phyloP scores from a whole-genome alignment of 2,888 invertebrate genomes.

The Sphaeridia pumilis region DNA sequence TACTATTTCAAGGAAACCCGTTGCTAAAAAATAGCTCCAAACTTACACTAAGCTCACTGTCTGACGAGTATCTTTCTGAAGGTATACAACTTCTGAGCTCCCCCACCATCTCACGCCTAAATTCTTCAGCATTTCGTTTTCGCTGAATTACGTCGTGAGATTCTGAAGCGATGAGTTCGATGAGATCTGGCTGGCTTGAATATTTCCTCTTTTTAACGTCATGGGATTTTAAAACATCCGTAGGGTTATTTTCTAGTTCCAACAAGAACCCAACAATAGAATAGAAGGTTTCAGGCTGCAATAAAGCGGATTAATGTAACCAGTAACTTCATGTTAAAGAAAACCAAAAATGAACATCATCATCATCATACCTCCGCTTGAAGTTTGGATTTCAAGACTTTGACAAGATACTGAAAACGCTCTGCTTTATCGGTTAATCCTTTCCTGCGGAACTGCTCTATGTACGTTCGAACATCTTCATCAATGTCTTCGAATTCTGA shows the following conservation, averaged over 20 bases:
- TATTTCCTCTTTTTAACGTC: conserved; percentile 7
- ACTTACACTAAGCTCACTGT: conserved; percentile 26
- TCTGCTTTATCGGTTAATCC: conserved; percentile 22
- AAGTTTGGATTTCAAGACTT: conserved; percentile 15
- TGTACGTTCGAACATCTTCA: conserved; percentile 15
- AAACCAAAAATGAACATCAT: neutral
- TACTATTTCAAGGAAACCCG: no score
- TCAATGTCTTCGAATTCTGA: conserved; percentile 14
- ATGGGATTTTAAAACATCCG: conserved; percentile 5
- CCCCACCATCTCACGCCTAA: conserved; percentile 9
- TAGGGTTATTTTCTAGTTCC: conserved; percentile 22
- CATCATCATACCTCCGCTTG: conserved; percentile 15
- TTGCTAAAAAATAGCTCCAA: no score
- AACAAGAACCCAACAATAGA: conserved; percentile 21
- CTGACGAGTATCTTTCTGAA: conserved; percentile 12
- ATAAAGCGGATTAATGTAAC: conserved; percentile 1
- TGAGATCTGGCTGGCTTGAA: conserved; percentile 16
- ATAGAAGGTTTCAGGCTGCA: conserved; percentile 21
- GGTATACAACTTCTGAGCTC: conserved; percentile 2
- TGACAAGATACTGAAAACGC: conserved; percentile 21
- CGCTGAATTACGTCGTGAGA: conserved; percentile 10
- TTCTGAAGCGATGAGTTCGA: neutral
- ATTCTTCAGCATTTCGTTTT: conserved; percentile 7
- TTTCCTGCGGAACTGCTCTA: conserved; percentile 22
- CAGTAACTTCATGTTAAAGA: neutral